Percentiles rank a stretch among this genome's conserved stretches.
Evolutionary conservation across 2,113 vertebrate species (phyloP).

Genomic region (Esox niger): DNA sequence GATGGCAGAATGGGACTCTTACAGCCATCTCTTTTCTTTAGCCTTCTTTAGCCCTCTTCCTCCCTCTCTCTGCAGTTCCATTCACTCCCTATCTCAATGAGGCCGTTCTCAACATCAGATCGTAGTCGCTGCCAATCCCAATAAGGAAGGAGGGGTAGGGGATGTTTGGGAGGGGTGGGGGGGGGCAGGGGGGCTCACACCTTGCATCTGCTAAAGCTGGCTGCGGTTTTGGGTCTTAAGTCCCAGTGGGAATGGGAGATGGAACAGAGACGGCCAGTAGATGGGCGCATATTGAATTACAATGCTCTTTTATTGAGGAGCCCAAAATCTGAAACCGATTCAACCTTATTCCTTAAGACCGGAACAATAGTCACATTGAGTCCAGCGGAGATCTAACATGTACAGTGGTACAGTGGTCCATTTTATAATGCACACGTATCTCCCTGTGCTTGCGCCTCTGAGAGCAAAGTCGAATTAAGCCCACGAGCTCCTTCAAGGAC

Average conservation of each 20-base stretch:
- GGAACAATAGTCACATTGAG: too few relatives aligned
- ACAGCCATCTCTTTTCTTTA: slow-evolving; percentile 54
- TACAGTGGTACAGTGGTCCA: background rate
- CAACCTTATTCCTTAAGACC: slow-evolving; percentile 3
- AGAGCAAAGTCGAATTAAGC: too few relatives aligned
- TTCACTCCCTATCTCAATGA: slow-evolving; percentile 16
- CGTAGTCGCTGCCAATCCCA: slow-evolving; percentile 33
- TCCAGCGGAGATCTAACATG: background rate
- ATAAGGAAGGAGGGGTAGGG: slow-evolving; percentile 33
- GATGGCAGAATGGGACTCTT: slow-evolving; percentile 32
- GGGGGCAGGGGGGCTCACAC: slow-evolving; percentile 42
- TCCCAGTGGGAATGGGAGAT: slow-evolving; percentile 36
- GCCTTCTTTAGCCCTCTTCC: slow-evolving; percentile 26
- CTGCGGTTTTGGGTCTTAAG: slow-evolving; percentile 46
- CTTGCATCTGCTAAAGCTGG: slow-evolving; percentile 66
- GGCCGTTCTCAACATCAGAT: slow-evolving; percentile 36
- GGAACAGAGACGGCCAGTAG: slow-evolving; percentile 51
- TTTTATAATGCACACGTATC: too few relatives aligned
- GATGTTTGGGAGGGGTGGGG: slow-evolving; percentile 23
- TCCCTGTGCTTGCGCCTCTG: too few relatives aligned
- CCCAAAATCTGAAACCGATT: slow-evolving; percentile 14
- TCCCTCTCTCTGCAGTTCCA: background rate
- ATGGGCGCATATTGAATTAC: slow-evolving; percentile 14
- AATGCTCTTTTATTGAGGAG: slow-evolving; percentile 34
- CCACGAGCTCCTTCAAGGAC: too few relatives aligned